A percentile compares a stretch with the other conserved stretches of the same genome.
These are phyloP conservation scores for Nemurella pictetii DNA, from an alignment of 2,888 invertebrate genomes.

Conservation along the genomic window DNA sequence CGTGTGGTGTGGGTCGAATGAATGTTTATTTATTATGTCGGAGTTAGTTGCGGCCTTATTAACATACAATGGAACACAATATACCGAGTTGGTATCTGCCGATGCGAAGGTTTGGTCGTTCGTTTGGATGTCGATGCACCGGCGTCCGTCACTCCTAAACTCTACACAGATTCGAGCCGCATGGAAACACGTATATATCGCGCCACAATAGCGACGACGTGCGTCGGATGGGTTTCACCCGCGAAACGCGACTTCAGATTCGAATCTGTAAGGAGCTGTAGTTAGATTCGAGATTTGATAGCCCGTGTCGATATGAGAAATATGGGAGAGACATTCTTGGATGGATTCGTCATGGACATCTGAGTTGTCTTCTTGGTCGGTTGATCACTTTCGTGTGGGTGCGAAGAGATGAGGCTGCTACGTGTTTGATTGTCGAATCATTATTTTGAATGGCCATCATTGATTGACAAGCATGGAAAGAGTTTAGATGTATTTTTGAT, in stretches of 20 bases:
- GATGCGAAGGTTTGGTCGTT: not conserved
- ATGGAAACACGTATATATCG: not conserved
- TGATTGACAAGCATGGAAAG: not conserved
- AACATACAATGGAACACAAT: conserved; percentile 24
- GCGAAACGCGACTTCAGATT: not conserved
- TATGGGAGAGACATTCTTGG: not conserved
- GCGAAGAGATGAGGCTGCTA: too few species aligned
- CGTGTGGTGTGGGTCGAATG: conserved; percentile 13
- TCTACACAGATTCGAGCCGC: not conserved
- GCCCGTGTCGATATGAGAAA: not conserved
- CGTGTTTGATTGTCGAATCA: not conserved
- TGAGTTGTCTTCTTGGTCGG: too few species aligned
- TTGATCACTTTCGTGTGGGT: too few species aligned
- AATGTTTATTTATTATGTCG: conserved; percentile 13
- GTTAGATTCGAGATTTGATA: not conserved
- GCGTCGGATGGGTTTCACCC: not conserved
- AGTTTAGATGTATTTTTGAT: not conserved
- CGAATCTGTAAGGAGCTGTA: not conserved
- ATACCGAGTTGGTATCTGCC: conserved; percentile 1
- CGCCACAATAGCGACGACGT: not conserved
- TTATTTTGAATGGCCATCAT: too few species aligned
- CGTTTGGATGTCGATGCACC: conserved; percentile 17
- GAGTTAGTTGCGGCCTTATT: conserved; percentile 20
- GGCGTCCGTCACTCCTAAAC: not conserved
- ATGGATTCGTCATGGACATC: not conserved